Percentiles rank a stretch among this genome's conserved stretches.
Evolutionary conservation across 1,140 invertebrate genomes (phyloP).

Genomic region (Helicoverpa armigera): DNA sequence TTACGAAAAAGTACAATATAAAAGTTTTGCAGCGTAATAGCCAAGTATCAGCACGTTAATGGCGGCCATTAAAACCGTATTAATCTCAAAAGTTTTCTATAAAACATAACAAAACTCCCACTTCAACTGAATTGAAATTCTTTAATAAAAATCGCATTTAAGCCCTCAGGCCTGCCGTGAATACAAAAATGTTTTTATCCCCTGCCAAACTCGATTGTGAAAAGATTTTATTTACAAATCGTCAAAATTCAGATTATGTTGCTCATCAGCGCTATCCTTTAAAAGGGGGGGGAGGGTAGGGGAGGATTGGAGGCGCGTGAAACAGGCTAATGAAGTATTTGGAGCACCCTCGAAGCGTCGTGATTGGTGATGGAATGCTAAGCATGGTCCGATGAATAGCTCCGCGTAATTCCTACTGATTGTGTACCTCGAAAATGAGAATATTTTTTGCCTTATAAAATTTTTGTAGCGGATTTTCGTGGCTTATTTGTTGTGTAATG

Average conservation of each 20-base stretch:
- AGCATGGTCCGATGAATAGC: slow-evolving; percentile 49
- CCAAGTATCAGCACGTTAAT: too few relatives aligned
- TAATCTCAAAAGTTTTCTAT: background rate
- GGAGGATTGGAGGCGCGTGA: slow-evolving; percentile 31
- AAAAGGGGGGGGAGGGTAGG: slow-evolving; percentile 1
- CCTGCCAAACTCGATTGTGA: slow-evolving; percentile 35
- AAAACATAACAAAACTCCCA: background rate
- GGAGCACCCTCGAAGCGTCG: slow-evolving; percentile 41
- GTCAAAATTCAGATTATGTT: slow-evolving; percentile 47
- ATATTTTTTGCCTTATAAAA: slow-evolving; percentile 36
- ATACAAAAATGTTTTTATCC: slow-evolving; percentile 20
- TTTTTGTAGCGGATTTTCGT: background rate
- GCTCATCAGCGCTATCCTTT: slow-evolving; percentile 46
- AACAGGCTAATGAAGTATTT: slow-evolving; percentile 61
- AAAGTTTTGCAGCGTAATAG: too few relatives aligned
- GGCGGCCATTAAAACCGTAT: too few relatives aligned
- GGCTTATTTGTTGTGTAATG: slow-evolving; percentile 6
- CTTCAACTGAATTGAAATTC: background rate
- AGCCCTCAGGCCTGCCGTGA: background rate
- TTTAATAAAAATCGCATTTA: slow-evolving; percentile 25
- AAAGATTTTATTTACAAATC: slow-evolving; percentile 44
- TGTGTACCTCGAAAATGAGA: slow-evolving; percentile 37
- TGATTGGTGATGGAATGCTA: slow-evolving; percentile 62
- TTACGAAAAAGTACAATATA: too few relatives aligned
- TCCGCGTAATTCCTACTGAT: slow-evolving; percentile 44